Evolutionary conservation across 2,113 vertebrate species (phyloP), one percentile per base, ranked within the genome.

Genomic region (Syrmaticus mikado): DNA sequence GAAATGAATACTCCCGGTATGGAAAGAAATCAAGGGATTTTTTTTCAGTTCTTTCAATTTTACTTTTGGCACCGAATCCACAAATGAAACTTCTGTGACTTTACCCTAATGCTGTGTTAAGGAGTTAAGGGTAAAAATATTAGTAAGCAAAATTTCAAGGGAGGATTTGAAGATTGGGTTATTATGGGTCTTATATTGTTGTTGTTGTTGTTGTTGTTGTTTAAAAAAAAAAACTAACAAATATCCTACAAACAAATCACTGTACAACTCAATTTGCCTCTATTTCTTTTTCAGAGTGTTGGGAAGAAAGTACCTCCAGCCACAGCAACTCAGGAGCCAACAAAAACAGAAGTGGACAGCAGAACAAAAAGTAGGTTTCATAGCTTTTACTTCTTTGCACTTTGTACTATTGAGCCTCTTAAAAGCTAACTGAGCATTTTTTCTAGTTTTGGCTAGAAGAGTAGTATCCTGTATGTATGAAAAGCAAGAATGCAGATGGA

Each of bases 291-390:
- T 82, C 97, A 99, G 98, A 97, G 80, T 84, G 96, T 96, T 90
- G 98, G 98, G 81, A 99, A 98, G 97, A 99, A 99, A 98, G 91
- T 98, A 80, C 97, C 97, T 75, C 92, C 97, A 94, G 81, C 96
- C 46, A 93, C 97, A 45, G 92, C 96, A 94, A 91, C 97, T 93
- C 96, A 98, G 91, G 99, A 99, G 94, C 96, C 98, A 30, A 97
- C 98, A 92, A 99, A 99, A 98, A 95, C 98, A 17, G 99, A 99
- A 95, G 97, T 98, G 80, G 99, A 99, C 88, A 97, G 94, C 98
- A 99, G 98, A 97, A 96, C 97, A 87, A 99, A 99, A 98, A 98
- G 99, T 99, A 97, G 98, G 97, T 97, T 91, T 94, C 71, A 45
- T 61, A 90, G n/a, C 79, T 96, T 94, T 93, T 88, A 55, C 41